These are phyloP conservation scores for Periophthalmodon schlosseri DNA, from an alignment of 2,113 vertebrate genomes.

Conservation along the genomic window DNA sequence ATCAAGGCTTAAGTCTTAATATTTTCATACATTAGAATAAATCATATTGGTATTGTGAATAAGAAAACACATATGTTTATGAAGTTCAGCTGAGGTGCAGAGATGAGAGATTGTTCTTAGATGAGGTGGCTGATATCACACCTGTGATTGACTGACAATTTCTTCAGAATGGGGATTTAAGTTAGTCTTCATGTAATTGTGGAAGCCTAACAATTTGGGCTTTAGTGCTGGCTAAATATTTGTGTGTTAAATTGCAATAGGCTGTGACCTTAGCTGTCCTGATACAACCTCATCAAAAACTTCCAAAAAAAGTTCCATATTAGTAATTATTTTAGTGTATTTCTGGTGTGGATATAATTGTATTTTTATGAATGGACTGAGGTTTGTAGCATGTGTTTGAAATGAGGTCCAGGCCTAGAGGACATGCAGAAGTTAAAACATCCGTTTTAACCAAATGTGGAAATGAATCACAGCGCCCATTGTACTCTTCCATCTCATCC, in stretches of 20 bases:
- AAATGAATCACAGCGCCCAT: conserved; percentile 37
- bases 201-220: no score
- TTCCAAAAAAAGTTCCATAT: neutral
- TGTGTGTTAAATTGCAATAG: no score
- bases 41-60: no score
- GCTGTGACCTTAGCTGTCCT: neutral
- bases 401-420: conserved; percentile 26
- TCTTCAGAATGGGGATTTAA: neutral
- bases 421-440: conserved; percentile 3
- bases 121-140: no score
- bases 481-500: conserved; percentile 20
- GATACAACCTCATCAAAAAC: neutral
- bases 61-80: no score
- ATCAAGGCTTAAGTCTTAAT: neutral
- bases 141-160: neutral
- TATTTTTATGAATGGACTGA: neutral
- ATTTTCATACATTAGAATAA: neutral
- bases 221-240: no score
- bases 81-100: no score
- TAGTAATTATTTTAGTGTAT: neutral
- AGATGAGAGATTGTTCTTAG: neutral
- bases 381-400: conserved; percentile 21
- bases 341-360: neutral
- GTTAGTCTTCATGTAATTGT: no score
- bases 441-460: conserved; percentile 2